phyloP scores from a whole-genome alignment of 1,140 invertebrate genomes.

The Bombus cullumanus region DNA sequence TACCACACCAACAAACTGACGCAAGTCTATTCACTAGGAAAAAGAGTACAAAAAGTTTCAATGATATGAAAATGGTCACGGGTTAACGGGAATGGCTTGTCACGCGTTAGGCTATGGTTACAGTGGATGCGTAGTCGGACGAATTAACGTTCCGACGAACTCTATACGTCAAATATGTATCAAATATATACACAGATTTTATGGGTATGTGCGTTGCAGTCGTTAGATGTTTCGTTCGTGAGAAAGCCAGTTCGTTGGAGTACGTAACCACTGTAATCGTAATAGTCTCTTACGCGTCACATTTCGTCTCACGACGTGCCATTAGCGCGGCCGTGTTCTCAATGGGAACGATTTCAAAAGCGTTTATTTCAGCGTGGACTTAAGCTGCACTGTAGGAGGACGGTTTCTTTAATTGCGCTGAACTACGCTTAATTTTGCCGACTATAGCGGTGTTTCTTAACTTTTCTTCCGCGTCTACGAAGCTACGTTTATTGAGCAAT shows the following conservation, averaged over 20 bases:
- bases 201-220: too few relatives aligned
- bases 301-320: neutral
- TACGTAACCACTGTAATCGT: too few relatives aligned
- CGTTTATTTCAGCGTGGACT: constrained; percentile 39
- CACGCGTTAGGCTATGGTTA: neutral
- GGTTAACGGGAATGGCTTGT: neutral
- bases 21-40: constrained; percentile 73
- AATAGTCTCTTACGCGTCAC: neutral
- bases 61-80: constrained; percentile 9
- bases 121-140: too few relatives aligned
- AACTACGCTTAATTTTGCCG: constrained; percentile 19
- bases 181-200: too few relatives aligned
- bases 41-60: constrained; percentile 72
- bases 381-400: constrained; percentile 42
- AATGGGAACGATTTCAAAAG: constrained; percentile 43
- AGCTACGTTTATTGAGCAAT: constrained; percentile 53
- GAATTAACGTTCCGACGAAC: too few relatives aligned
- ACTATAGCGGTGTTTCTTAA: constrained; percentile 4
- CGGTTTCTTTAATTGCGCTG: constrained; percentile 35
- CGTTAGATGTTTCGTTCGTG: too few relatives aligned
- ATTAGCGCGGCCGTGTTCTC: neutral
- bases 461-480: constrained; percentile 15
- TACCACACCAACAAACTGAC: constrained; percentile 81
- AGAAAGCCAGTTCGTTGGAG: too few relatives aligned
- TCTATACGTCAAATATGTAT: too few relatives aligned